A percentile compares a stretch with the other conserved stretches of the same genome.
Evolutionary conservation across 1,140 invertebrate genomes (phyloP).

Genomic region (Tetragnatha versicolor): DNA sequence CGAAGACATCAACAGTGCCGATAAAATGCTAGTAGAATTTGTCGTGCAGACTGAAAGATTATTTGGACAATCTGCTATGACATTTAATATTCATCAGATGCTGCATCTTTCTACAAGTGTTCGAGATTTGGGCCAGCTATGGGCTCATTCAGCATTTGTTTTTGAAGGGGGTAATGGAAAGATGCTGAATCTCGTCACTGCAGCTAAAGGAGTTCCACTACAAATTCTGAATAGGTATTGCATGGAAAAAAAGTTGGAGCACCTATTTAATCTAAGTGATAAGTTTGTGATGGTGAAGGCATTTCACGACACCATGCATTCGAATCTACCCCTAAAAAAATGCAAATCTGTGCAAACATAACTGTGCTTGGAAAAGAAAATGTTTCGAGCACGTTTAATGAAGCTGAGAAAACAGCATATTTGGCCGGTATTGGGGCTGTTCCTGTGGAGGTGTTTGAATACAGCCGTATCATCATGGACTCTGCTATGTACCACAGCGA

Average conservation of each 20-base stretch:
- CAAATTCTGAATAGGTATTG: not conserved
- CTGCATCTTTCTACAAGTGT: not conserved
- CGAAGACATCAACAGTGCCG: not conserved
- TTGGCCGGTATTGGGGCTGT: not conserved
- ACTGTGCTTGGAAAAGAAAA: not conserved
- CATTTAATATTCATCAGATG: not conserved
- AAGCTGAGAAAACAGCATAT: not conserved
- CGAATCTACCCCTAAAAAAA: not conserved
- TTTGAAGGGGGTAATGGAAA: not conserved
- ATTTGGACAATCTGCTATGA: no score
- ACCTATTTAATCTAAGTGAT: not conserved
- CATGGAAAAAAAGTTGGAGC: conserved; percentile 4
- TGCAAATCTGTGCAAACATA: not conserved
- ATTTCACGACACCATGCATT: not conserved
- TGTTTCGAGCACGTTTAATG: not conserved
- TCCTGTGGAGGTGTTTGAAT: not conserved
- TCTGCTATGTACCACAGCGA: not conserved
- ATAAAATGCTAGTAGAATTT: not conserved
- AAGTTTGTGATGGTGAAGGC: not conserved
- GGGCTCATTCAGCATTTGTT: not conserved
- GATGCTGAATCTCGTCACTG: not conserved
- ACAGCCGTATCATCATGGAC: no score
- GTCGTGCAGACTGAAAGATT: not conserved
- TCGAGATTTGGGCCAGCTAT: not conserved
- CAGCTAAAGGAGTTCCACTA: not conserved